These are phyloP conservation scores for Phortica variegata DNA, from an alignment of 1,140 invertebrate genomes.

Conservation along the genomic window DNA sequence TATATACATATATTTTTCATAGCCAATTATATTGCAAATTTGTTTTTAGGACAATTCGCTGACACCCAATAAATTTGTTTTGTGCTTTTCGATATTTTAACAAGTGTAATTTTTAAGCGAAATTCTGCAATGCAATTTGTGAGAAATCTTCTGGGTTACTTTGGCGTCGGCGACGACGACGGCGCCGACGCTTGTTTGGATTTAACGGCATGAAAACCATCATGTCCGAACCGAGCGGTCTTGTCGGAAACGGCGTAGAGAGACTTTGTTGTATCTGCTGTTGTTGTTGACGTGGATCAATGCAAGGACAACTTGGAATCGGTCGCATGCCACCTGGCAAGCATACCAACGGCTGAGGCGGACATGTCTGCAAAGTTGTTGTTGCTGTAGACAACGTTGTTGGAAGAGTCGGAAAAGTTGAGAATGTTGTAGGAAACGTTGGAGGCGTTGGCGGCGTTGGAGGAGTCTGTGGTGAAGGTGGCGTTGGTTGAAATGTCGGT, in stretches of 20 bases:
- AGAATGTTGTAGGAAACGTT: slow-evolving; percentile 5
- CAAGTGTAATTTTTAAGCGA: background rate
- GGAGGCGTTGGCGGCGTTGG: slow-evolving; percentile 15
- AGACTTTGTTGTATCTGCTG: background rate
- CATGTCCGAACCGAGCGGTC: slow-evolving; percentile 31
- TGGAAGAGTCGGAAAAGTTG: slow-evolving; percentile 6
- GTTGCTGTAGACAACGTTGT: slow-evolving; percentile 19
- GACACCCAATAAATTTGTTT: too few species aligned
- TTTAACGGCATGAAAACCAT: slow-evolving; percentile 46
- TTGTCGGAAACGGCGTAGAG: background rate
- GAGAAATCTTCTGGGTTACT: background rate
- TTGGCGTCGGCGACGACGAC: slow-evolving; percentile 31
- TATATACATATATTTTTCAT: background rate
- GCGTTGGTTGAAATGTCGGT: slow-evolving; percentile 40
- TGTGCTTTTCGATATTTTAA: background rate
- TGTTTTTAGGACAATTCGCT: background rate
- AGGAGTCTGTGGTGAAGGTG: slow-evolving; percentile 24
- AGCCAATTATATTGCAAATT: background rate
- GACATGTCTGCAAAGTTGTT: slow-evolving; percentile 31
- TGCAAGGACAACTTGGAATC: slow-evolving; percentile 46
- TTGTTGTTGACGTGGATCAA: slow-evolving; percentile 43
- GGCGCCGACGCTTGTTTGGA: slow-evolving; percentile 23
- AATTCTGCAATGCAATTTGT: too few species aligned
- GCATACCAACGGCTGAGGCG: slow-evolving; percentile 37
- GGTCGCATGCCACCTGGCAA: slow-evolving; percentile 34